Base-by-base conservation (phyloP, 2,113 vertebrate genomes). In the Petrocephalus zakoni region DNA sequence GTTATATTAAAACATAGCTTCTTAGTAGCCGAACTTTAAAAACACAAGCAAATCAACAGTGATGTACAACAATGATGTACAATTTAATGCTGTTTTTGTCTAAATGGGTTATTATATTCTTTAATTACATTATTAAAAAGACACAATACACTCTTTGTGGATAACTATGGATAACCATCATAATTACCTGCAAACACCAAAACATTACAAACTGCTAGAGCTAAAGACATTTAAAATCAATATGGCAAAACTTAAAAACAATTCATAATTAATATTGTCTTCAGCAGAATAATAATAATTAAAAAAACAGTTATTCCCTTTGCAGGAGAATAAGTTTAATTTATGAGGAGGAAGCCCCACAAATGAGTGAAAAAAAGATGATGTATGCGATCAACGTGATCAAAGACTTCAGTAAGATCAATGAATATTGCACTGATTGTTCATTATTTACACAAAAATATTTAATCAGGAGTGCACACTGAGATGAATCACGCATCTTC, bases 401-500 rank as follows among this genome's bases (percentile, higher is more conserved):
- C 88, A 89, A 89, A 87, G 89, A 68, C 85, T 87, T 82, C 75
- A 61, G 68, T 58, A 49, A 87, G 89, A 89, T 89, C 49, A 81
- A 72, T 89, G 58, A 88, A 56, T n/a, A 84, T 72, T 87, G 58
- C 61, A 55, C 86, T 47, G 53, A 90, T 90, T 86, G 89, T 90
- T 89, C 34, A 91, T 87, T 87, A 87, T 86, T 89, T 89, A 89
- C 47, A 86, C 34, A 52, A 72, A 89, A 82, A 87, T 81, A 89
- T 82, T 81, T 89, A 89, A 89, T 89, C 89, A 89, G 85, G 85
- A 75, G 72, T 90, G 88, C 87, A 85, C 25, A 91, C 86, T 90
- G 89, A 92, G 90, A 92, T 90, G 89, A 91, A 91, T 90, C 88
- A 81, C 85, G 88, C 52, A 46, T 58, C 85, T 87, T 88, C 64